phyloP scores from a whole-genome alignment of 2,888 invertebrate genomes.

The Hirtodrosophila cameraria region DNA sequence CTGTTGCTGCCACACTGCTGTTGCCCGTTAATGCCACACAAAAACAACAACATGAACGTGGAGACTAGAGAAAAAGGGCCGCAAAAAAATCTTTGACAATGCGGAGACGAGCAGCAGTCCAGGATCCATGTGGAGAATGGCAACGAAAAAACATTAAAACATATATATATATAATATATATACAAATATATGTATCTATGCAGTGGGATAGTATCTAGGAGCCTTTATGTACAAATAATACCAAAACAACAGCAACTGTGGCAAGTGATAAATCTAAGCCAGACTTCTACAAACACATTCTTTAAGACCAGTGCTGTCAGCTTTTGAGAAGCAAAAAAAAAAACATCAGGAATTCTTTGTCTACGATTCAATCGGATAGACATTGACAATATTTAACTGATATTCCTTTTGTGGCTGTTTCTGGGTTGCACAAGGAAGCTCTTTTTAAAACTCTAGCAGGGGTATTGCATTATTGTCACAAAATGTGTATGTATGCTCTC shows the following conservation, averaged over 20 bases:
- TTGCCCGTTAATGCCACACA: conserved; percentile 67
- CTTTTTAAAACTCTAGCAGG: no score
- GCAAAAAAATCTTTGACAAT: conserved; percentile 69
- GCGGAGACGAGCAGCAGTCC: conserved; percentile 61
- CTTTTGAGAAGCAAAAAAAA: no score
- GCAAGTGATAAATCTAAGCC: conserved; percentile 77
- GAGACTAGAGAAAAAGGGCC: conserved; percentile 28
- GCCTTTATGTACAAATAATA: conserved; percentile 50
- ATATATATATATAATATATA: conserved; percentile 3
- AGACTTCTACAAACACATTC: conserved; percentile 40
- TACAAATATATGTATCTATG: conserved; percentile 11
- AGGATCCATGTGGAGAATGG: conserved; percentile 59
- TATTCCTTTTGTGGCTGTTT: no score
- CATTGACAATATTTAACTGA: no score
- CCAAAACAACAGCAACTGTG: conserved; percentile 63
- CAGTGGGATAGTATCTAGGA: conserved; percentile 31
- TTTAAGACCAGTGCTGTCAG: no score
- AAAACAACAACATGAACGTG: conserved; percentile 28
- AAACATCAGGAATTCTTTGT: no score
- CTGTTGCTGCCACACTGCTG: conserved; percentile 22
- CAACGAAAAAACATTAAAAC: conserved; percentile 50
- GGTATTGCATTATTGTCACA: no score
- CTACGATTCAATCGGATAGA: no score
- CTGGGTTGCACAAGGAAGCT: no score
- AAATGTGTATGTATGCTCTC: no score